Evolutionary conservation across 2,888 invertebrate species (phyloP), one percentile per base, ranked within the genome.

Genomic region (Anticlea derivata): DNA sequence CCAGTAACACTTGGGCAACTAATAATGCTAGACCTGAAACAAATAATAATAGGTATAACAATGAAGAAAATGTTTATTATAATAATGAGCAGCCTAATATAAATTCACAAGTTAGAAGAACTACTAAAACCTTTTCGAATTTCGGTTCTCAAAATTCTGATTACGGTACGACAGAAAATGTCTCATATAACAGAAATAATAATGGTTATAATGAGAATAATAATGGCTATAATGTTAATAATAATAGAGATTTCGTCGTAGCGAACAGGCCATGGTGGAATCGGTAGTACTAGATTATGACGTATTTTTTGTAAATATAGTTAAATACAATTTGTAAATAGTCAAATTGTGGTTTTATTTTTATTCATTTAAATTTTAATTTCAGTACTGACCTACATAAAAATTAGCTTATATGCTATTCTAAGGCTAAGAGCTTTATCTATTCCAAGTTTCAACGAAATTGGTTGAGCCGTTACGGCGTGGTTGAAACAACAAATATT

Each of bases 131-230:
- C 26, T 31, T 41, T 29, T 40, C 34, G 6, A 34, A 31, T 38
- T 50, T 12, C 22, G 52, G 39, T 7, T 22, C 39, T 35, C 43
- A 46, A 24, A 44, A 26, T 24, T 35, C 38, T 17, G 43, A 58
- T 27, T 52, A 54, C 20, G 45, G 31, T 29, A 38, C 43, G 4
- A 48, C 50, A 35, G 34, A 50, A 30, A 50, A 33, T 48, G 11
- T 31, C 11, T 6, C 22, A n/a, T 49, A 51, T 50, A 49, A 50
- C 13, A 24, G 17, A 39, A 40, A 44, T 51, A 35, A 35, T 50
- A 52, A 56, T 35, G 50, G 34, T 40, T 52, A 54, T 51, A 50
- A 44, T 52, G 30, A 3, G 7, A 50, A 50, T 50, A 47, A 46
- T 43, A 43, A 50, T 37, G 35, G 35, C 6, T 29, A 37, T 37